Conservation (phyloP, 2,888 invertebrate species). For the Drosophila cognata region DNA sequence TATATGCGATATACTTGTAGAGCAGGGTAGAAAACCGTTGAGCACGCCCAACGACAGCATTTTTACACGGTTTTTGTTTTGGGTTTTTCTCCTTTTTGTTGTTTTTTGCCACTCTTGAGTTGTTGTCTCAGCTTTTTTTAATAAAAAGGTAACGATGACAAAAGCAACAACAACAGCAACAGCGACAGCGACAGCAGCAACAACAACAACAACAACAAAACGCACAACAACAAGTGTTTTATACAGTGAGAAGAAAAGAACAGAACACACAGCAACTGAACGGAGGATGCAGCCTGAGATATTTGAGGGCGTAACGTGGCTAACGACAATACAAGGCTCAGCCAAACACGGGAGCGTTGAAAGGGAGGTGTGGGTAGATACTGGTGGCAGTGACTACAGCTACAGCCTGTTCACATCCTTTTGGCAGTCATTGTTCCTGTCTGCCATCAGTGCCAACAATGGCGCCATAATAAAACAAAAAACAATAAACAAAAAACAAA, state of each 20-base stretch:
- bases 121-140: slow-evolving; percentile 56
- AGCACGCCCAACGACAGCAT: not conserved
- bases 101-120: slow-evolving; percentile 31
- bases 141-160: slow-evolving; percentile 59
- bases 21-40: slow-evolving; percentile 12
- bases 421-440: slow-evolving; percentile 19
- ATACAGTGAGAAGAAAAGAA: slow-evolving; percentile 13
- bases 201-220: slow-evolving; percentile 15
- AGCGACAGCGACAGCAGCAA: slow-evolving; percentile 7
- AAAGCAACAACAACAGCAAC: slow-evolving; percentile 23
- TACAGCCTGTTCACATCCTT: slow-evolving; percentile 32
- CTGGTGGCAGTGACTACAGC: slow-evolving; percentile 14
- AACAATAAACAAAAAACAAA: not conserved
- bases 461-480: slow-evolving; percentile 21
- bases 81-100: slow-evolving; percentile 13
- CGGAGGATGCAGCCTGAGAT: slow-evolving; percentile 33
- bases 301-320: slow-evolving; percentile 46
- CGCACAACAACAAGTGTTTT: slow-evolving; percentile 57
- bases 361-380: not conserved
- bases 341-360: not conserved
- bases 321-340: slow-evolving; percentile 27
- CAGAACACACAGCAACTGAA: slow-evolving; percentile 18
- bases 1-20: too few relatives aligned
- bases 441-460: slow-evolving; percentile 38
- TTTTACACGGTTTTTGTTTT: slow-evolving; percentile 2